Conservation (phyloP, 2,797 vertebrate species). For the Tarsius wallacei region DNA sequence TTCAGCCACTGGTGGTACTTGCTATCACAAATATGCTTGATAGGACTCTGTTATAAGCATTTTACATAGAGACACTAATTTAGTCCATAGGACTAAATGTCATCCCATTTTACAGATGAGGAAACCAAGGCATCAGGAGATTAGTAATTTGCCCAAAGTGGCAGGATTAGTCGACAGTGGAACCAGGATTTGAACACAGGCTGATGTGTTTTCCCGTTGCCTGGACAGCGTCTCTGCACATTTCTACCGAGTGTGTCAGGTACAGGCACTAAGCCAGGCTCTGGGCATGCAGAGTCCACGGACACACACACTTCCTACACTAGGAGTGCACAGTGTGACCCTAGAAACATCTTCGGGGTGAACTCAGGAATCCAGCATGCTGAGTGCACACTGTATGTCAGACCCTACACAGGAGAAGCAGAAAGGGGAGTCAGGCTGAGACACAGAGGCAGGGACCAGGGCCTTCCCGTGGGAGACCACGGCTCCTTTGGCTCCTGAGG, state of each 20-base stretch:
- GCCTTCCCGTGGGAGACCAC: not conserved
- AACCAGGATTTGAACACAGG: not conserved
- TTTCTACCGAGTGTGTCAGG: not conserved
- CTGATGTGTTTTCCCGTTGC: not conserved
- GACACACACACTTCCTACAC: not conserved
- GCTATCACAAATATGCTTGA: not conserved
- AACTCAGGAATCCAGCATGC: not conserved
- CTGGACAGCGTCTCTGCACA: not conserved
- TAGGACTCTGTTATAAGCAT: not conserved
- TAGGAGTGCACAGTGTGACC: not conserved
- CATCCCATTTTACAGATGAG: not conserved
- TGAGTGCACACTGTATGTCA: not conserved
- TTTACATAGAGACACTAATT: slow-evolving; percentile 20
- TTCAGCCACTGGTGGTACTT: not conserved
- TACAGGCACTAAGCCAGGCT: not conserved
- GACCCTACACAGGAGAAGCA: not conserved
- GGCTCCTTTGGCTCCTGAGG: not conserved
- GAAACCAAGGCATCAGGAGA: not conserved
- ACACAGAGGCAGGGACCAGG: not conserved
- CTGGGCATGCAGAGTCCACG: not conserved
- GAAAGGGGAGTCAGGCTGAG: not conserved
- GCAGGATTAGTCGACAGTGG: not conserved
- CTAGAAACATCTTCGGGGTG: not conserved
- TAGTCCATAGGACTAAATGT: not conserved
- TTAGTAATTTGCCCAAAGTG: slow-evolving; percentile 20